phyloP scores from a whole-genome alignment of 1,140 invertebrate genomes.

The Neomicropteryx cornuta region DNA sequence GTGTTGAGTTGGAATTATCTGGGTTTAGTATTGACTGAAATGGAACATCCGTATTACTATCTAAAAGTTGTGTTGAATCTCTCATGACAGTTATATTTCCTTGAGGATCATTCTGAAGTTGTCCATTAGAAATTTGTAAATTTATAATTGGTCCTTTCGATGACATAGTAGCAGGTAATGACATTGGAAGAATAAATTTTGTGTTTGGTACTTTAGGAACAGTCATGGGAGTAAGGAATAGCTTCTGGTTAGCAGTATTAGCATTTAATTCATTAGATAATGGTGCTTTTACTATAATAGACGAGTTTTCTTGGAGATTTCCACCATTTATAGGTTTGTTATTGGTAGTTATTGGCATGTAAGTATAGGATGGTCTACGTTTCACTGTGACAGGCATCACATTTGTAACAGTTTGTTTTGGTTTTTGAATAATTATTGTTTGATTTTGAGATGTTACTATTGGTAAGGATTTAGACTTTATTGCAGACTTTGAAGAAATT shows the following conservation, averaged over 20 bases:
- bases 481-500: conserved; percentile 29
- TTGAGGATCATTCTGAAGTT: conserved; percentile 38
- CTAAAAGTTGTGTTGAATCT: conserved; percentile 21
- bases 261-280: conserved; percentile 28
- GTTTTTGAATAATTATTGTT: conserved; percentile 38
- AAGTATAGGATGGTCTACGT: no score
- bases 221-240: conserved; percentile 35
- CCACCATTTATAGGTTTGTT: conserved; percentile 26
- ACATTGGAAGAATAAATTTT: conserved; percentile 34
- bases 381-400: conserved; percentile 36
- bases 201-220: conserved; percentile 35
- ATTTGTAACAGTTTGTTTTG: conserved; percentile 31
- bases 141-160: conserved; percentile 38
- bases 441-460: conserved; percentile 26
- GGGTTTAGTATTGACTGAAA: conserved; percentile 30
- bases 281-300: conserved; percentile 28
- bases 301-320: conserved; percentile 29
- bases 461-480: conserved; percentile 30
- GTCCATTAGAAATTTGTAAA: conserved; percentile 39
- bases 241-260: conserved; percentile 28
- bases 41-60: conserved; percentile 24
- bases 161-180: conserved; percentile 32
- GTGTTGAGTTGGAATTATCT: no score
- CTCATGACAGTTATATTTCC: conserved; percentile 40
- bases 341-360: conserved; percentile 20